These are phyloP conservation scores for Dendrocincla fuliginosa DNA, from an alignment of 2,797 vertebrate genomes.

Conservation along the genomic window DNA sequence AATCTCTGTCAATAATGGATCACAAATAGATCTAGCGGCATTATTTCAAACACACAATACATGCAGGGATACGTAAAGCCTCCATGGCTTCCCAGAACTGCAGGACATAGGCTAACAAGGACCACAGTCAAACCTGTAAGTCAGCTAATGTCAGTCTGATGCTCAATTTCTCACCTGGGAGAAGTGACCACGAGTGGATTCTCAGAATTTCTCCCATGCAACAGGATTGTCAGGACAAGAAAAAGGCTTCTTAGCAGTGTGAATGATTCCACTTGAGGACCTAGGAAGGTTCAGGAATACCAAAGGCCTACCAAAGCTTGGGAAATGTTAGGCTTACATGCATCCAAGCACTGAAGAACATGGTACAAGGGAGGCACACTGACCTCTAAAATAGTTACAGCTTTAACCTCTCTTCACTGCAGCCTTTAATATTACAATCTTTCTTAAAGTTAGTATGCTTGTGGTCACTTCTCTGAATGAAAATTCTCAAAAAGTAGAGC, in stretches of 20 bases:
- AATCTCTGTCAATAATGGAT: neutral
- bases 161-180: neutral
- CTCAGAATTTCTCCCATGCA: neutral
- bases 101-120: neutral
- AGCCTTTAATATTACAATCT: neutral
- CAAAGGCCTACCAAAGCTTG: neutral
- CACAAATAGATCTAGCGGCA: neutral
- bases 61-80: accelerated
- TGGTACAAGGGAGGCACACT: neutral
- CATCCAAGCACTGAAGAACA: neutral
- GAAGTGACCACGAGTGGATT: neutral
- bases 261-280: neutral
- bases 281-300: neutral
- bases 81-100: neutral
- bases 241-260: neutral
- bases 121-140: neutral
- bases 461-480: neutral
- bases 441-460: neutral
- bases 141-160: neutral
- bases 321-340: neutral
- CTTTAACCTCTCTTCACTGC: neutral
- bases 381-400: neutral
- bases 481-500: neutral
- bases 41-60: neutral
- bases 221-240: neutral